Percentiles rank a stretch among this genome's conserved stretches.
Conservation (phyloP, 1,140 invertebrate species). For the Dermatophagoides farinae region DNA sequence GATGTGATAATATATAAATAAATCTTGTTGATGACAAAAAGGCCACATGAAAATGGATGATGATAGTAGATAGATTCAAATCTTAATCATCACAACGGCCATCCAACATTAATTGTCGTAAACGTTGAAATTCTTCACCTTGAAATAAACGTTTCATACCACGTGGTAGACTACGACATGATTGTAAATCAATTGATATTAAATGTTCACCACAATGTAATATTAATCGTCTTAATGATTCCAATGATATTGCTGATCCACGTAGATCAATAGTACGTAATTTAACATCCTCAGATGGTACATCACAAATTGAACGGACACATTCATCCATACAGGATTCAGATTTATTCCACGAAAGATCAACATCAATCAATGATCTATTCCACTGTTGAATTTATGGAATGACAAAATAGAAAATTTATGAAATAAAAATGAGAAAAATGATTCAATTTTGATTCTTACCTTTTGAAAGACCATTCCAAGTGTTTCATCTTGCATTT, state of each 20-base stretch:
- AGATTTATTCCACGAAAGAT: constrained; percentile 10
- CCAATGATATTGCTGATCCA: neutral
- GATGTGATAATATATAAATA: no score
- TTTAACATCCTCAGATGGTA: neutral
- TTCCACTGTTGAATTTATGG: constrained; percentile 10
- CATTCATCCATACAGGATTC: neutral
- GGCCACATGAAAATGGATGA: no score
- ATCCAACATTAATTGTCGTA: constrained; percentile 5
- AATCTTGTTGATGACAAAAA: no score
- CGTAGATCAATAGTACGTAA: neutral
- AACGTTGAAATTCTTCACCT: constrained; percentile 6
- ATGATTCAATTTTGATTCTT: no score
- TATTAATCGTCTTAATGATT: neutral
- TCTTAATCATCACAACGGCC: neutral
- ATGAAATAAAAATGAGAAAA: neutral
- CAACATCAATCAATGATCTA: constrained; percentile 8
- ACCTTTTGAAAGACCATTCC: constrained; percentile 11
- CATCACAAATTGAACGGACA: neutral
- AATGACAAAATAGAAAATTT: neutral
- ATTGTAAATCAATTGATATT: constrained; percentile 12
- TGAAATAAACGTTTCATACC: constrained; percentile 10
- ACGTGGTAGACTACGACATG: constrained; percentile 11
- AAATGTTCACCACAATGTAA: constrained; percentile 3
- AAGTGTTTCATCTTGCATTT: neutral
- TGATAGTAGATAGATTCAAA: no score